Evolutionary conservation across 2,113 vertebrate genomes (phyloP).

Genomic region (Brachyhypopomus gauderio): DNA sequence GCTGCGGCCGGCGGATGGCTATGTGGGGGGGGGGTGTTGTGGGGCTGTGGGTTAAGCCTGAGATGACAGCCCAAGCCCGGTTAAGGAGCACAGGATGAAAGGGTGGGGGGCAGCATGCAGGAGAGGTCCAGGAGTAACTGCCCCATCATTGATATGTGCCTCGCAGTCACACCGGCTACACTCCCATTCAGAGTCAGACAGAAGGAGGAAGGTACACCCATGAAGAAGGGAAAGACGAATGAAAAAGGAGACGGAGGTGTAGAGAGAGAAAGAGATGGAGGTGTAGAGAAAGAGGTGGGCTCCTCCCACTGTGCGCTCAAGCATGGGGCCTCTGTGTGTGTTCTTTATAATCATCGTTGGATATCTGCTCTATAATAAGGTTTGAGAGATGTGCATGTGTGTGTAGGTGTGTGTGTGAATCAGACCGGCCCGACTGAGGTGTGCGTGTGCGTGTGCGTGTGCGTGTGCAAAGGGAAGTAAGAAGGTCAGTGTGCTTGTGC

Average conservation of each 20-base stretch:
- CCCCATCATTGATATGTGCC: slow-evolving; percentile 23
- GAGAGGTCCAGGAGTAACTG: neutral
- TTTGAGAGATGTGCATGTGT: neutral
- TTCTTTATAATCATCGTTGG: neutral
- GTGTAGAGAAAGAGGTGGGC: slow-evolving; percentile 13
- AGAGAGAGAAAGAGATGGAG: neutral
- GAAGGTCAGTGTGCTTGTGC: slow-evolving; percentile 26
- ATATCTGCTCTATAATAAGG: slow-evolving; percentile 3
- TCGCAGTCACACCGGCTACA: neutral
- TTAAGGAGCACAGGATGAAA: neutral
- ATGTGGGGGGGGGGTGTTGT: too few species aligned
- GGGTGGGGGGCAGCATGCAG: neutral
- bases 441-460: neutral
- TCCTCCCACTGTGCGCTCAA: neutral
- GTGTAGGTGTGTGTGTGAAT: neutral
- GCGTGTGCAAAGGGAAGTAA: neutral
- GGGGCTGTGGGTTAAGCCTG: too few species aligned
- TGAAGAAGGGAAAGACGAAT: neutral
- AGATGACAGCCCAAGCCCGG: neutral
- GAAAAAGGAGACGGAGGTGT: slow-evolving; percentile 7
- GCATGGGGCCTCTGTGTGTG: neutral
- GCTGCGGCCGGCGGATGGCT: too few species aligned
- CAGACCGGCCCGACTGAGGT: neutral
- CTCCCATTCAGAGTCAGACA: slow-evolving; percentile 16
- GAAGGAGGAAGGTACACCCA: slow-evolving; percentile 7